Evolutionary conservation across 2,797 vertebrate species (phyloP).

Genomic region (Graptemys geographica): DNA sequence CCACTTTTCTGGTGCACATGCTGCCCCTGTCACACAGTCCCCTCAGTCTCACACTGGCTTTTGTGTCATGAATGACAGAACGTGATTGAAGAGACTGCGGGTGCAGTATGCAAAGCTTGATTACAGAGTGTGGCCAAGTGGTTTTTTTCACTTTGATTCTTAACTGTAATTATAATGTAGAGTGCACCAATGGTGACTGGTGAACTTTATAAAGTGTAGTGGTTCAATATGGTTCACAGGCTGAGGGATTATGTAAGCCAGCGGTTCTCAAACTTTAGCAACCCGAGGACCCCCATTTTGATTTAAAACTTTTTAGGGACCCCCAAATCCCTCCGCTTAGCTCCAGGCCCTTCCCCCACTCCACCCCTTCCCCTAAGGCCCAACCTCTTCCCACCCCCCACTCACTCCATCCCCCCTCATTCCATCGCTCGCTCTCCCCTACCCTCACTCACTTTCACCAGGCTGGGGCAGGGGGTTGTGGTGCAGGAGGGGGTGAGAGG

Average conservation of each 20-base stretch:
- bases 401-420: no score
- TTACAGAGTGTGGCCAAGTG: neutral
- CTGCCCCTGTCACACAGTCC: neutral
- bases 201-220: neutral
- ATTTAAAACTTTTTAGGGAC: no score
- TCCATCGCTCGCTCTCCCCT: no score
- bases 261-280: no score
- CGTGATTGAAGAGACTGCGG: accelerated
- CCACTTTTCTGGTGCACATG: neutral
- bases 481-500: no score
- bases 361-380: no score
- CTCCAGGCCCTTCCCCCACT: no score
- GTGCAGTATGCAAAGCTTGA: neutral
- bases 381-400: no score
- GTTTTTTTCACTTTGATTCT: neutral
- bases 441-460: no score
- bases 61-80: neutral
- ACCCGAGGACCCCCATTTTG: no score
- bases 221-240: neutral
- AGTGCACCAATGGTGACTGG: neutral
- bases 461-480: no score
- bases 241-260: neutral
- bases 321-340: no score
- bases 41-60: neutral
- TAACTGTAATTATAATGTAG: neutral